phyloP scores from a whole-genome alignment of 2,888 invertebrate species.

The Cryptocheilus praepositus region DNA sequence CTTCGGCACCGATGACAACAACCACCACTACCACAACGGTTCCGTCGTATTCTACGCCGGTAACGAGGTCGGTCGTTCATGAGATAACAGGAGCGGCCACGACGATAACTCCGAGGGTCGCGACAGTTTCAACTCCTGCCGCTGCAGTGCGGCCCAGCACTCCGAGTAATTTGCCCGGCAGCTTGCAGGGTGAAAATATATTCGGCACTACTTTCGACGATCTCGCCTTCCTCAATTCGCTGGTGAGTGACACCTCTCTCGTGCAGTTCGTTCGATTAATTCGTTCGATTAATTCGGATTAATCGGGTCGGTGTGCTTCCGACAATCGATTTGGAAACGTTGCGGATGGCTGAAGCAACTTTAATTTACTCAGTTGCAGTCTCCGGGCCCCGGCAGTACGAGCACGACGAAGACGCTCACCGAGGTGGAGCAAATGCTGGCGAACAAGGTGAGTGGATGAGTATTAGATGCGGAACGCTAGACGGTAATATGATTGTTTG shows the following conservation, averaged over 20 bases:
- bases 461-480: too few relatives aligned
- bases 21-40: constrained; percentile 33
- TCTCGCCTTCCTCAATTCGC: constrained; percentile 78
- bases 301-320: too few relatives aligned
- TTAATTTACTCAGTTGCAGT: constrained; percentile 58
- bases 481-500: too few relatives aligned
- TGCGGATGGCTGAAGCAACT: neutral
- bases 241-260: constrained; percentile 73
- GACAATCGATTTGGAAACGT: too few relatives aligned
- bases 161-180: constrained; percentile 31
- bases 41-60: constrained; percentile 27
- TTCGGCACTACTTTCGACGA: constrained; percentile 76
- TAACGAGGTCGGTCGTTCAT: constrained; percentile 40
- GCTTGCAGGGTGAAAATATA: constrained; percentile 56
- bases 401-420: constrained; percentile 67
- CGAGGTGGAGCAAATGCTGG: constrained; percentile 68
- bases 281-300: too few relatives aligned
- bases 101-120: constrained; percentile 34
- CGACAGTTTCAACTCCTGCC: constrained; percentile 23
- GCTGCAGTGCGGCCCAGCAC: constrained; percentile 17
- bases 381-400: constrained; percentile 43
- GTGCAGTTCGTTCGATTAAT: too few relatives aligned
- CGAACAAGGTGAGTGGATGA: constrained; percentile 64
- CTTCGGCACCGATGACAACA: constrained; percentile 39
- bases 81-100: constrained; percentile 29